Evolutionary conservation across 2,113 vertebrate species (phyloP), one percentile per base, ranked within the genome.

Genomic region (Peucedramus taeniatus): DNA sequence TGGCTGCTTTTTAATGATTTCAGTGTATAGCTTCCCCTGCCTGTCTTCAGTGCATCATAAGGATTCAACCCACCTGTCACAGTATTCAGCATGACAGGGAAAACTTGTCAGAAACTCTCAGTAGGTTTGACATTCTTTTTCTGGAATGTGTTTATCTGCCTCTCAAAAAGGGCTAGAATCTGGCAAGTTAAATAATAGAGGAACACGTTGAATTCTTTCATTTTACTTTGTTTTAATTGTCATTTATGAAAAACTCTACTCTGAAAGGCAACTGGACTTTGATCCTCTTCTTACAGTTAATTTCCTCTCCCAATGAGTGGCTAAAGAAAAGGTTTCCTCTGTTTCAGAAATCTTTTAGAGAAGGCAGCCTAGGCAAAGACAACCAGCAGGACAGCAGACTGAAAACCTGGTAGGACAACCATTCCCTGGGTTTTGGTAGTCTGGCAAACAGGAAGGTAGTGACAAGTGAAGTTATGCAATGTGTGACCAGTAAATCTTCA

Each of bases 1-100:
- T 95, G 83, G n/a, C 66, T 95, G 89, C 45, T n/a, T 80, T 89
- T 76, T 76, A 91, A 65, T 56, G 10, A 61, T 90, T 90, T 92
- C 56, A 75, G 33, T 51, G 37, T 68, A 69, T 22, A 57, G 47
- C 61, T 94, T 95, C 69, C 37, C 26, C 51, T 89, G 60, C 56
- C 82, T 91, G 44, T 82, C 74, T 89, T 49, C 84, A 63, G 45
- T 81, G 72, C 45, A 64, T 93, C 35, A 33, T 45, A 91, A 83
- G 56, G 65, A 78, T 60, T 68, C 75, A 93, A 51, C 63, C 71
- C 83, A 83, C 54, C 54, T 77, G 76, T 77, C 64, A 83, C 24
- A 57, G 45, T 53, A 56, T 68, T 90, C 87, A 93, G 54, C 71
- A 80, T n/a, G 45, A 89, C 63, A 93, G 75, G 61, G 88, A 95